Evolutionary conservation across 2,797 vertebrate species (phyloP).

Genomic region (Clarias fuscus): DNA sequence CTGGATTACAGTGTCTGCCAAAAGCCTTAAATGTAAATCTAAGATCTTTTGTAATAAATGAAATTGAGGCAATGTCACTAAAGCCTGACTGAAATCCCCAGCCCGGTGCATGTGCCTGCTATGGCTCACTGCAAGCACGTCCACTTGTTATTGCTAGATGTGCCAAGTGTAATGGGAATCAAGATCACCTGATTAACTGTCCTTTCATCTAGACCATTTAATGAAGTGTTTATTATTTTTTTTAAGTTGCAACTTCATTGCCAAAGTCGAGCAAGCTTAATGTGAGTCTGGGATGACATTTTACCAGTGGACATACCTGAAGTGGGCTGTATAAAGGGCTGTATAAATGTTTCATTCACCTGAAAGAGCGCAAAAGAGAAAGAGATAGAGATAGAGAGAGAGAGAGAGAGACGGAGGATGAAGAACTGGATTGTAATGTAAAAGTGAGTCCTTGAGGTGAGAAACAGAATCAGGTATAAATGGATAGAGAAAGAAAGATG

Average conservation of each 20-base stretch:
- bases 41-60: neutral
- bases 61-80: too few relatives aligned
- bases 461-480: neutral
- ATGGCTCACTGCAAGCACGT: neutral
- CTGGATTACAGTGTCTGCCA: too few relatives aligned
- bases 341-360: neutral
- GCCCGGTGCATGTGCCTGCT: neutral
- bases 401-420: constrained; percentile 1
- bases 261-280: neutral
- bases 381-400: constrained; percentile 5
- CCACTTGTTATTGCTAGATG: neutral
- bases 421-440: neutral
- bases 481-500: neutral
- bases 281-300: neutral
- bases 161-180: constrained; percentile 2
- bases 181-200: constrained; percentile 14
- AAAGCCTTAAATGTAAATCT: too few relatives aligned
- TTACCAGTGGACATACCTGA: neutral
- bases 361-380: neutral
- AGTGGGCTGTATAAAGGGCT: neutral
- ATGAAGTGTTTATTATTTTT: neutral
- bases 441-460: neutral
- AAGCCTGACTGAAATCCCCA: neutral
- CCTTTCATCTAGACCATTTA: constrained; percentile 10
- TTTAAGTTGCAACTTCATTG: constrained; percentile 4